Evolutionary conservation across 2,113 vertebrate species (phyloP), one percentile per base, ranked within the genome.

Genomic region (Cisticola juncidis): DNA sequence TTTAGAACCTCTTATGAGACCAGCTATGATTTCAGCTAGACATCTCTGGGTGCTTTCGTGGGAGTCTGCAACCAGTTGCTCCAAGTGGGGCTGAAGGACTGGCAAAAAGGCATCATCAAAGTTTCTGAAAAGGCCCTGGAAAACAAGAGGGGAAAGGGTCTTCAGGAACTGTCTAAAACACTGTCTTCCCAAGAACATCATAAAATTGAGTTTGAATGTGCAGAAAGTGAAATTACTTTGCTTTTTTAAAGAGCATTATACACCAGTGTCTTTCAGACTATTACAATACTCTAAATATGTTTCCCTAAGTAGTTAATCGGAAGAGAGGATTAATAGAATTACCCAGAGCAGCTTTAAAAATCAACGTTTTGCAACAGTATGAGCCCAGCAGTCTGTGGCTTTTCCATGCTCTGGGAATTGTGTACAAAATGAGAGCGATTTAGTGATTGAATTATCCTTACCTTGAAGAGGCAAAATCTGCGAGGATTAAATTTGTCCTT

Each of bases 401-500:
- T 40, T 64, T 76, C 48, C 23, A 44, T 1, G 0, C 38, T 70
- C 47, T 31, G 40, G 22, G 65, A 50, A 77, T 77, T 73, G 66
- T 28, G 66, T 68, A 47, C 31, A 87, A 64, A 78, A 82, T 20
- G 9, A 24, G 78, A 82, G 24, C 33, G 47, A 57, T 51, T 48
- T 61, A 77, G 28, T 74, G 81, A 47, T 1, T 95, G 38, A 91
- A 94, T 56, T 94, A 25, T 5, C 82, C 47, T 98, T 98, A 99
- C 99, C 99, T 99, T 99, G 97, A 99, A 99, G 95, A 99, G 99
- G 95, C 99, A 99, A 98, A 99, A 99, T 89, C 99, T 98, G 84
- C 99, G 99, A 78, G 99, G 99, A 97, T 99, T 99, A 96, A 99
- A 99, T 97, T 99, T 99, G 98, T 99, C 99, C 96, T 99, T 99